Evolutionary conservation across 2,797 vertebrate genomes (phyloP).

Genomic region (Syngnathus rostellatus): DNA sequence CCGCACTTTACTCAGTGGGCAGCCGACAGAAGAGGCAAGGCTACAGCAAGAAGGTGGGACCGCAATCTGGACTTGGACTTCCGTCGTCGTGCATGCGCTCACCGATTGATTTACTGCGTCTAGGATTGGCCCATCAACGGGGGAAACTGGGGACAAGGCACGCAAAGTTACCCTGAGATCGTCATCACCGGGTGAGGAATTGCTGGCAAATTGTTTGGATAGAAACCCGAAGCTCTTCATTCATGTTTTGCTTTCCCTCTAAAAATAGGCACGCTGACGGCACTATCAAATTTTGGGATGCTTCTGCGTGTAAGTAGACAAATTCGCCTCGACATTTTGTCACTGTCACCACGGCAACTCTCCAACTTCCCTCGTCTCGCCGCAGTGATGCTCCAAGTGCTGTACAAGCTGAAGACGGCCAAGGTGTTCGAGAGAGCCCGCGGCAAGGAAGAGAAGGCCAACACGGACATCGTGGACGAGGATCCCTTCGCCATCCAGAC

Average conservation of each 20-base stretch:
- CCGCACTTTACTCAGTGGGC: slow-evolving; percentile 94
- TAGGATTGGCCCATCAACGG: slow-evolving; percentile 97
- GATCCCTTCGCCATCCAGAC: slow-evolving; percentile 97
- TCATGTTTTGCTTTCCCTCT: slow-evolving; percentile 20
- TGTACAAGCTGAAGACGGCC: slow-evolving; percentile 97
- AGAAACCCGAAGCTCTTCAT: not conserved
- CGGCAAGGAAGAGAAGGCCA: slow-evolving; percentile 85
- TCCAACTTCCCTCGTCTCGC: not conserved
- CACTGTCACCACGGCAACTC: not conserved
- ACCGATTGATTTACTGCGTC: slow-evolving; percentile 26
- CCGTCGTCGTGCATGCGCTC: not conserved
- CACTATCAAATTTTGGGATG: slow-evolving; percentile 97
- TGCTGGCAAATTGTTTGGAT: not conserved
- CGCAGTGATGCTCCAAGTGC: slow-evolving; percentile 90
- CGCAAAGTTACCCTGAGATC: slow-evolving; percentile 95
- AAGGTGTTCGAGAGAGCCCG: slow-evolving; percentile 94
- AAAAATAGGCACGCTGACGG: slow-evolving; percentile 90
- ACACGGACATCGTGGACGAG: slow-evolving; percentile 89
- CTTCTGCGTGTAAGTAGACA: slow-evolving; percentile 86
- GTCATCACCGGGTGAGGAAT: slow-evolving; percentile 91
- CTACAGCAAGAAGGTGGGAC: slow-evolving; percentile 92
- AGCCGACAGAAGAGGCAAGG: slow-evolving; percentile 93
- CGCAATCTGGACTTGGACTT: not conserved
- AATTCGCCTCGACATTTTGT: not conserved
- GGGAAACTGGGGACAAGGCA: slow-evolving; percentile 93